Evolutionary conservation across 2,113 vertebrate species (phyloP).

Genomic region (Rutilus rutilus): DNA sequence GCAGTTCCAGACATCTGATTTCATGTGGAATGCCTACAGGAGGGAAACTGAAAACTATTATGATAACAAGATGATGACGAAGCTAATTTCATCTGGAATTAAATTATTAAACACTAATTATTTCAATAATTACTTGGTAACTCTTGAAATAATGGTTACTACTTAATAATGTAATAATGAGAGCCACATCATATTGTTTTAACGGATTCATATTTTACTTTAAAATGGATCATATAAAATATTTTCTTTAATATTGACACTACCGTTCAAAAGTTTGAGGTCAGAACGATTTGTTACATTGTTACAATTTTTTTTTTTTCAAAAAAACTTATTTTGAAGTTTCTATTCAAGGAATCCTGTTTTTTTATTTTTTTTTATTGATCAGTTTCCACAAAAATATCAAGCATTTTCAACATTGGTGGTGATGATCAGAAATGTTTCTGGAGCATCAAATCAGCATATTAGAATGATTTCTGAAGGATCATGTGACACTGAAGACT

Average conservation of each 20-base stretch:
- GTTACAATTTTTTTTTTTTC: too few relatives aligned
- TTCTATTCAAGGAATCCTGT: not conserved
- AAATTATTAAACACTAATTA: not conserved
- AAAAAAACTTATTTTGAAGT: not conserved
- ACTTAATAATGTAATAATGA: too few relatives aligned
- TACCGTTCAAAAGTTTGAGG: not conserved
- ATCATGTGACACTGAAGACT: not conserved
- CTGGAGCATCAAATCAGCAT: not conserved
- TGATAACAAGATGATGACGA: not conserved
- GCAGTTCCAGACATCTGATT: not conserved
- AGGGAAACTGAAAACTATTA: not conserved
- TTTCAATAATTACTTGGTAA: not conserved
- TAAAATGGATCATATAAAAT: not conserved
- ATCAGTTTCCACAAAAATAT: not conserved
- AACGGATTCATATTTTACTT: not conserved
- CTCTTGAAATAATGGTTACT: not conserved
- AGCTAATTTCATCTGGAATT: not conserved
- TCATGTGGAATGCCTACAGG: not conserved
- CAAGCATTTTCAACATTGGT: not conserved
- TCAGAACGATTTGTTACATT: not conserved
- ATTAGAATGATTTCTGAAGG: conserved; percentile 2
- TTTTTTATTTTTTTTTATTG: too few relatives aligned
- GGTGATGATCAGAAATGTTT: not conserved
- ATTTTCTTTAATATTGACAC: not conserved
- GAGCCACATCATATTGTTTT: not conserved